Conservation (phyloP, 2,113 vertebrate species). For the Orientallactaga bullata region DNA sequence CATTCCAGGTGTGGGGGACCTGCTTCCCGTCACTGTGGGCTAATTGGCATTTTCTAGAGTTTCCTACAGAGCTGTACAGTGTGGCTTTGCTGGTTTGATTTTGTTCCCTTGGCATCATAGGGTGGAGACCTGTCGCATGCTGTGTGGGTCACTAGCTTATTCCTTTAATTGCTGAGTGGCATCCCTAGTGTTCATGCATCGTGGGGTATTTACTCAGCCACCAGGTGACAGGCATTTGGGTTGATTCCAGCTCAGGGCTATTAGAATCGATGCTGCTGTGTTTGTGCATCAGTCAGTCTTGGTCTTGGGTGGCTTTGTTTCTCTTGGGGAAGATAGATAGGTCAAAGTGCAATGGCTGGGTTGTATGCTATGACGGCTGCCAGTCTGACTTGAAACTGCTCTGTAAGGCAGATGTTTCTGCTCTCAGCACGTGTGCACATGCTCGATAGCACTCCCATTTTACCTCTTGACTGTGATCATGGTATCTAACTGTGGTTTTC, state of each 20-base stretch:
- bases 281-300: background rate
- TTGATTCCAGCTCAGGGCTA: background rate
- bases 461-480: accelerated
- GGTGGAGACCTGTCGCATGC: accelerated
- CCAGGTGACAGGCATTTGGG: accelerated
- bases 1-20: background rate
- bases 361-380: accelerated
- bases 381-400: accelerated
- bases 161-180: background rate
- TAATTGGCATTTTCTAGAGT: background rate
- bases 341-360: background rate
- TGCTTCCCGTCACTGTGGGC: background rate
- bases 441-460: accelerated
- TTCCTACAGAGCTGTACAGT: accelerated
- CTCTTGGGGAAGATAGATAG: background rate
- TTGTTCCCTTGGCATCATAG: accelerated
- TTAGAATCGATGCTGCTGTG: background rate
- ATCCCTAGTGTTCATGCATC: accelerated
- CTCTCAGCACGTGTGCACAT: accelerated
- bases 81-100: background rate
- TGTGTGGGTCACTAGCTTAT: background rate
- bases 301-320: background rate
- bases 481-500: accelerated
- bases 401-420: accelerated
- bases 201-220: accelerated